Base-by-base conservation (phyloP, 2,888 invertebrate species). In the Cheilosia impressa region DNA sequence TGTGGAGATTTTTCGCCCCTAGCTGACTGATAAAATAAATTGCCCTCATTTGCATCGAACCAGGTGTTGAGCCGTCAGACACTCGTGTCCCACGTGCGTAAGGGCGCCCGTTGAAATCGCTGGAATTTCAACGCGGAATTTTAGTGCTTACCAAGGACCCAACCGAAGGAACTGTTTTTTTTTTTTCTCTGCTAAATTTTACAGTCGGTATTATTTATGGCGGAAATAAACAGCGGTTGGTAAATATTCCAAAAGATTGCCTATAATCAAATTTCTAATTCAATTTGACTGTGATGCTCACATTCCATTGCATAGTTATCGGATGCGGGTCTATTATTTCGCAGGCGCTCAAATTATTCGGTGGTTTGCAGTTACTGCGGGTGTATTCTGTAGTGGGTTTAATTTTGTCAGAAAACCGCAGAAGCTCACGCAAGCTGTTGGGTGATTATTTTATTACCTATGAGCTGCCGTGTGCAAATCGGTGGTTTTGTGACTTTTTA, bases 1-100 rank as follows among this genome's bases (percentile, higher is more conserved):
- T 27, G 43, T 55, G n/a, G 50, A 57, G 78, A 68, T 57, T 79
- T 38, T 41, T 60, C 45, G 24, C 38, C 52, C 52, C n/a, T 27
- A 50, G 19, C 15, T 24, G 45, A 43, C 66, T 17, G 43, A 58
- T 75, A 41, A 53, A 68, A 69, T 78, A 68, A 75, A 79, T 84
- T 79, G 58, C 83, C 63, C 65, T 69, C 69, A 69, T 73, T 73
- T 68, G 63, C 22, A 62, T 63, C 19, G 55, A 27, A 66, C 55
- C 53, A 60, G 57, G 72, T 72, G 17, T 50, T 31, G 66, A 41
- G 50, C 19, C 69, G 71, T 65, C 53, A 65, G 15, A 55, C 27
- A 34, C 60, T 31, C 9, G 24, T 34, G 3, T 27, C 22, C 22
- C 7, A 55, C 2, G 43, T 38, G 52, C 2, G 41, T 22, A 43